A percentile compares a stretch with the other conserved stretches of the same genome.
Conservation (phyloP, 2,797 vertebrate species). For the Onychomys leucogaster region DNA sequence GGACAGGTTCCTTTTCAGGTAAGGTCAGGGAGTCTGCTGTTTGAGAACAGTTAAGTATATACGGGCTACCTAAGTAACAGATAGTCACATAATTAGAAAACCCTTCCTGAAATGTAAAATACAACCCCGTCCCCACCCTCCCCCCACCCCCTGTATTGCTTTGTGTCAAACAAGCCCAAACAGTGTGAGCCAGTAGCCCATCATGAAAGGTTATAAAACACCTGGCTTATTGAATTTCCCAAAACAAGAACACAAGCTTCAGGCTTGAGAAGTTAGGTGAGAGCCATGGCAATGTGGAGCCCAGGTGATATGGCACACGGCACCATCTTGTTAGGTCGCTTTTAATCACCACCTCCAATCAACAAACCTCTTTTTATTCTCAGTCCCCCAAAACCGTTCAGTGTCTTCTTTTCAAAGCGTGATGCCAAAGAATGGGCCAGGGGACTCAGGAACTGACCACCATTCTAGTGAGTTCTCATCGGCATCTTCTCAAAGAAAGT, state of each 20-base stretch:
- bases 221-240: background rate
- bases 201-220: background rate
- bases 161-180: background rate
- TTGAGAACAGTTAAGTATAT: background rate
- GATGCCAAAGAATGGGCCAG: conserved; percentile 19
- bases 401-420: background rate
- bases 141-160: background rate
- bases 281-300: background rate
- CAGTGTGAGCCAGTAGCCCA: background rate
- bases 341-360: background rate
- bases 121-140: fast-evolving
- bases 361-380: background rate
- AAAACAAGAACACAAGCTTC: background rate
- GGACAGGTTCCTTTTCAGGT: background rate
- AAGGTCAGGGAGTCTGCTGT: conserved; percentile 1
- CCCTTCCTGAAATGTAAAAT: conserved; percentile 10
- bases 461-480: background rate
- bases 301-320: background rate
- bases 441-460: background rate
- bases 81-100: background rate
- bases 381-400: background rate
- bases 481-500: conserved; percentile 21
- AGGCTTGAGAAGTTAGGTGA: background rate
- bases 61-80: background rate
- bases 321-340: background rate